Percentiles rank a stretch among this genome's conserved stretches.
These are phyloP conservation scores for Macrophya alboannulata DNA, from an alignment of 2,888 invertebrate species.

Conservation along the genomic window DNA sequence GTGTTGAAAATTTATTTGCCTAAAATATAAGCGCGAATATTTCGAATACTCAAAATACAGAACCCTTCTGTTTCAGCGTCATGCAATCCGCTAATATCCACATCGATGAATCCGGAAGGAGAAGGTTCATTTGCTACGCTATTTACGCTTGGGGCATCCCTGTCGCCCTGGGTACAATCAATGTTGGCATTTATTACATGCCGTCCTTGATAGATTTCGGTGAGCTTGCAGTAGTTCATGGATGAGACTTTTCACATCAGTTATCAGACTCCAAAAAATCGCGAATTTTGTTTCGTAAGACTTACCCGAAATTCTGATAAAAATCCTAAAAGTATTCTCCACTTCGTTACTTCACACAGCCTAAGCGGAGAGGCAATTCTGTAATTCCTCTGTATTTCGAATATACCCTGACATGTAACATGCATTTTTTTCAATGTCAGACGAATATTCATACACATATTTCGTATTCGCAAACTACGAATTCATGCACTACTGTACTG, in stretches of 20 bases:
- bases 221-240: neutral
- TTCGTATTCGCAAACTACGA: neutral
- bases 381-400: too few relatives aligned
- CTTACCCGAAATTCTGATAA: too few relatives aligned
- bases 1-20: neutral
- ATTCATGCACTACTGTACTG: too few relatives aligned
- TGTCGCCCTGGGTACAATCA: neutral
- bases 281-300: too few relatives aligned
- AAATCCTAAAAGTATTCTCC: too few relatives aligned
- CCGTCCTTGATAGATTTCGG: neutral
- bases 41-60: too few relatives aligned
- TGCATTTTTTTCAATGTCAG: neutral
- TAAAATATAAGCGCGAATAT: neutral
- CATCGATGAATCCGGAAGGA: neutral
- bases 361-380: too few relatives aligned
- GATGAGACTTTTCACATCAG: too few relatives aligned
- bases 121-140: neutral
- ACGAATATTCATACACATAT: neutral
- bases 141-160: conserved; percentile 8
- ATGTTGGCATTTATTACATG: too few relatives aligned
- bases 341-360: too few relatives aligned
- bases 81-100: neutral
- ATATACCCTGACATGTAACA: too few relatives aligned
- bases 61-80: neutral
- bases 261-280: too few relatives aligned